phyloP scores from a whole-genome alignment of 2,113 vertebrate species.

The Hippopotamus amphibius region DNA sequence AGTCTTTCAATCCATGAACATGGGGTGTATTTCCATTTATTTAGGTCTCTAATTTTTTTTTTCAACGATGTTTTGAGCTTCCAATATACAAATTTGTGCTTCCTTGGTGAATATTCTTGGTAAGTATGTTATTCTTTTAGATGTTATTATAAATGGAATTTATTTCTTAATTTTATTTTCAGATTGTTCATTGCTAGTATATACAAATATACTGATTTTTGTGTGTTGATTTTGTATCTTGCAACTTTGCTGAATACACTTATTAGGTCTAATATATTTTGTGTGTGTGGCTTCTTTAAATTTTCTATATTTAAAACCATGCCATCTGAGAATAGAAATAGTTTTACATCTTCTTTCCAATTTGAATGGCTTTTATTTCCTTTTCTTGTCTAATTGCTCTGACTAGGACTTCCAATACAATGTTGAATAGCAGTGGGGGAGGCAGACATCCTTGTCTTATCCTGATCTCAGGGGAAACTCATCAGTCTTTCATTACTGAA shows the following conservation, averaged over 20 bases:
- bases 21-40: background rate
- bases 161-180: background rate
- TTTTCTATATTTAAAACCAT: background rate
- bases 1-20: background rate
- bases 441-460: background rate
- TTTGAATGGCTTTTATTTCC: background rate
- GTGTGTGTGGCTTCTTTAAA: too few species aligned
- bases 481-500: background rate
- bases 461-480: background rate
- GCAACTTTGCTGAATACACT: background rate
- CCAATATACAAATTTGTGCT: background rate
- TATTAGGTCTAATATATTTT: background rate
- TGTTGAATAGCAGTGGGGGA: background rate
- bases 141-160: background rate
- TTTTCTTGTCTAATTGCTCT: background rate
- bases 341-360: background rate
- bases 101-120: background rate
- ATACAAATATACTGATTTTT: background rate
- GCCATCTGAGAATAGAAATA: background rate
- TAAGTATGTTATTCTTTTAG: background rate
- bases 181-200: background rate
- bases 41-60: background rate
- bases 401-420: background rate
- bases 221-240: background rate
- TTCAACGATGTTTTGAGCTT: background rate